These are phyloP conservation scores for Laticauda colubrina DNA, from an alignment of 2,113 vertebrate species.

Conservation along the genomic window DNA sequence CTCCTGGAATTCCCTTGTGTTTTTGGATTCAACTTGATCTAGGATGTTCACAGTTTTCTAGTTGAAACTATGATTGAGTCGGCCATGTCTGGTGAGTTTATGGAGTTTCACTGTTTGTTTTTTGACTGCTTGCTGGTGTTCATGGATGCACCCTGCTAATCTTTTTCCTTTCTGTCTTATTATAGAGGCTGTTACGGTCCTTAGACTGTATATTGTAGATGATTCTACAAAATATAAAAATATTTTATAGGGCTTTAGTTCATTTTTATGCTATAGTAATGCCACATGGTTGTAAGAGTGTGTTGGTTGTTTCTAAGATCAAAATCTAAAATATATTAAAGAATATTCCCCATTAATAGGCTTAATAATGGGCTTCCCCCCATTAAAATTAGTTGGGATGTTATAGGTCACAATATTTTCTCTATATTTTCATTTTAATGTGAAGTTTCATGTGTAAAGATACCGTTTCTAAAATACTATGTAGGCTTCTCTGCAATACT, in stretches of 20 bases:
- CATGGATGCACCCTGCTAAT: not conserved
- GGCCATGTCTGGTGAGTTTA: too few relatives aligned
- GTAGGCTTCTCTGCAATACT: constrained; percentile 46
- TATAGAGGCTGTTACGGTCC: too few relatives aligned
- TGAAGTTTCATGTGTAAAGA: constrained; percentile 57
- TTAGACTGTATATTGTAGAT: too few relatives aligned
- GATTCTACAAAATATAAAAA: too few relatives aligned
- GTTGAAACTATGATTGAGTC: too few relatives aligned
- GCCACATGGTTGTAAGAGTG: too few relatives aligned
- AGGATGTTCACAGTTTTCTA: not conserved
- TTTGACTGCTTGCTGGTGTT: not conserved
- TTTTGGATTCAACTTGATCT: not conserved
- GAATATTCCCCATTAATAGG: constrained; percentile 47
- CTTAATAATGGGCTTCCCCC: constrained; percentile 31
- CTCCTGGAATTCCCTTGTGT: not conserved
- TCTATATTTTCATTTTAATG: constrained; percentile 40
- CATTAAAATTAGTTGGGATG: constrained; percentile 59
- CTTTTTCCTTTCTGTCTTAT: too few relatives aligned
- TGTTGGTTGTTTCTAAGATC: constrained; percentile 5
- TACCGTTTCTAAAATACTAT: constrained; percentile 57
- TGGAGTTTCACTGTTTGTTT: not conserved
- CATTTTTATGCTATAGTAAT: too few relatives aligned
- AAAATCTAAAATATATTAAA: constrained; percentile 51
- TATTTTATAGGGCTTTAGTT: too few relatives aligned
- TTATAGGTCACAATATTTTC: constrained; percentile 39